Evolutionary conservation across 2,113 vertebrate species (phyloP).

Genomic region (Trematocara variabile): DNA sequence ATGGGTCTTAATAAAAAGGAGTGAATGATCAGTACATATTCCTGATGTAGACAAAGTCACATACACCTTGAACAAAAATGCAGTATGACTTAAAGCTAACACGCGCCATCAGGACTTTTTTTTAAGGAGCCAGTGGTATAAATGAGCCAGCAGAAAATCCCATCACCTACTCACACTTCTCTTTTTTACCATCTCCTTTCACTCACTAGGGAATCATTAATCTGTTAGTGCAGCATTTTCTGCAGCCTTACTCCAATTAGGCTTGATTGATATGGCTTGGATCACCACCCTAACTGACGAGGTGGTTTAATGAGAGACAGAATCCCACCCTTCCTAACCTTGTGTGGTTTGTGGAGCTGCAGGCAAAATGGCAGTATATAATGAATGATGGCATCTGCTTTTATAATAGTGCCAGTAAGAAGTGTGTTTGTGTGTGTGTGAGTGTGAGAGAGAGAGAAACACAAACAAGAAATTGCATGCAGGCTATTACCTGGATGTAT

Average conservation of each 20-base stretch:
- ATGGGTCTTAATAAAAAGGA: background rate
- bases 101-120: background rate
- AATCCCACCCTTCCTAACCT: background rate
- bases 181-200: background rate
- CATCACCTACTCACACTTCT: background rate
- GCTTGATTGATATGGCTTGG: conserved; percentile 17
- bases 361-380: background rate
- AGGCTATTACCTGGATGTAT: background rate
- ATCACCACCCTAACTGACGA: background rate
- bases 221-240: background rate
- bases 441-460: background rate
- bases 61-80: background rate
- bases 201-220: background rate
- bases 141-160: background rate
- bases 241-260: conserved; percentile 14
- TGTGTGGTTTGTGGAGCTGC: background rate
- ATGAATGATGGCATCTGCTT: background rate
- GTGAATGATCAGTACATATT: background rate
- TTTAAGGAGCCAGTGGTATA: background rate
- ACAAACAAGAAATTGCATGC: background rate
- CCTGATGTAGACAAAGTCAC: background rate
- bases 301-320: background rate
- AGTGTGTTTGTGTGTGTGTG: background rate
- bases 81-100: background rate
- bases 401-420: background rate